phyloP scores from a whole-genome alignment of 2,113 vertebrate genomes.

The Miniopterus natalensis region DNA sequence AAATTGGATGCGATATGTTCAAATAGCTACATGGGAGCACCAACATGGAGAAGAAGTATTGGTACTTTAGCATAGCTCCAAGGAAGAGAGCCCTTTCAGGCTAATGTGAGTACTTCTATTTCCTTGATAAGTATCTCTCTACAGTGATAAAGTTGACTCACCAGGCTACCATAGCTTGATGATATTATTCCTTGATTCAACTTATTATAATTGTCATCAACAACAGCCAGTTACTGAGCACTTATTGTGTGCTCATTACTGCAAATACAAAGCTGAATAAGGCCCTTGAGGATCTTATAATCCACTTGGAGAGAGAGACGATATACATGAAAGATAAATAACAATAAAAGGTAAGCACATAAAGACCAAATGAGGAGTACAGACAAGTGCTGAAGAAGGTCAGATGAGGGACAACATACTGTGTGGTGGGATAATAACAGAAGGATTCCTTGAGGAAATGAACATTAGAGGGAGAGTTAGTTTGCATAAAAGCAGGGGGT shows the following conservation, averaged over 20 bases:
- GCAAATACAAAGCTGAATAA: slow-evolving; percentile 66
- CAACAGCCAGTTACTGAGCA: slow-evolving; percentile 50
- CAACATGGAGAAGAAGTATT: neutral
- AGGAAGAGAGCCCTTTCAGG: slow-evolving; percentile 43
- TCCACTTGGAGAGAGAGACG: slow-evolving; percentile 62
- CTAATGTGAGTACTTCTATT: slow-evolving; percentile 39
- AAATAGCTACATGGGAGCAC: neutral
- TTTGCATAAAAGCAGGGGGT: neutral
- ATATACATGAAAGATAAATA: slow-evolving; percentile 57
- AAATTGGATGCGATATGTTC: slow-evolving; percentile 30
- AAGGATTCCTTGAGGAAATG: neutral
- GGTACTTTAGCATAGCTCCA: slow-evolving; percentile 12
- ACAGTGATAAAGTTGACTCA: slow-evolving; percentile 59
- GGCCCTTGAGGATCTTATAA: slow-evolving; percentile 52
- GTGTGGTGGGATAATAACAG: neutral
- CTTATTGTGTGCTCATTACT: slow-evolving; percentile 66
- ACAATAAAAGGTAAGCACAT: slow-evolving; percentile 60
- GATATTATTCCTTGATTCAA: slow-evolving; percentile 70
- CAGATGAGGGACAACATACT: slow-evolving; percentile 22
- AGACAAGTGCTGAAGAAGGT: slow-evolving; percentile 56
- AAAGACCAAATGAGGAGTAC: slow-evolving; percentile 57
- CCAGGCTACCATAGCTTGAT: slow-evolving; percentile 57
- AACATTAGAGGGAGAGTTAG: neutral
- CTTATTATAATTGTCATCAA: slow-evolving; percentile 76
- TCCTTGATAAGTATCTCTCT: slow-evolving; percentile 55